These are phyloP conservation scores for Pristionchus fissidentatus DNA, from an alignment of 2,888 invertebrate species.

Conservation along the genomic window DNA sequence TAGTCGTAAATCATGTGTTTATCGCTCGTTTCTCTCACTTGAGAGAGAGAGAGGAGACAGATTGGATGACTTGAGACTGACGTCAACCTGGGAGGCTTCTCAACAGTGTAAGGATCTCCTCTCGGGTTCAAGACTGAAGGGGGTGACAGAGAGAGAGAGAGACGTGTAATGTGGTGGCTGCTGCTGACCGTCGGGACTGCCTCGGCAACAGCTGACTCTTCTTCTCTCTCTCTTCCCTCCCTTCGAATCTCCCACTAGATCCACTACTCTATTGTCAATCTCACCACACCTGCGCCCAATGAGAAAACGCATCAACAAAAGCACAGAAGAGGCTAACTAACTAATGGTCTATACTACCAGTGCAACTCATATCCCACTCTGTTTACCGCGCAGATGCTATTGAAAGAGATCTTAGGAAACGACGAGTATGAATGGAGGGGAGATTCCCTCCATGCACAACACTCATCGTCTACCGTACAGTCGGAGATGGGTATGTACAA, in stretches of 20 bases:
- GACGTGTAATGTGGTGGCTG: constrained; percentile 32
- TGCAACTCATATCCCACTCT: no score
- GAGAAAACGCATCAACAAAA: background rate
- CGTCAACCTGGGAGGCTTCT: constrained; percentile 33
- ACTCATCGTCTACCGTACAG: background rate
- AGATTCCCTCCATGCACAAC: background rate
- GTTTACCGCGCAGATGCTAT: no score
- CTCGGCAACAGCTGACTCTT: background rate
- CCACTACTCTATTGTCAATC: constrained; percentile 12
- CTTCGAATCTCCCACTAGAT: background rate
- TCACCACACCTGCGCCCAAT: no score
- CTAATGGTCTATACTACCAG: no score
- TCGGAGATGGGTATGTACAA: background rate
- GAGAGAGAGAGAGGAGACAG: background rate
- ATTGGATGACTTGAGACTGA: constrained; percentile 19
- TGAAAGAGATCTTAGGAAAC: no score
- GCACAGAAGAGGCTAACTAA: no score
- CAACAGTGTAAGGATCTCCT: constrained; percentile 15
- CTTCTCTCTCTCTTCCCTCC: constrained; percentile 20
- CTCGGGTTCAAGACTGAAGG: background rate
- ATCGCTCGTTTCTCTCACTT: no score
- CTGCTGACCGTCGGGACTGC: constrained; percentile 20
- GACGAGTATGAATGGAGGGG: background rate
- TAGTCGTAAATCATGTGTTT: constrained; percentile 8
- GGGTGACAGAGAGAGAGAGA: background rate